phyloP scores from a whole-genome alignment of 2,888 invertebrate species.

The Anthoptus insignis region DNA sequence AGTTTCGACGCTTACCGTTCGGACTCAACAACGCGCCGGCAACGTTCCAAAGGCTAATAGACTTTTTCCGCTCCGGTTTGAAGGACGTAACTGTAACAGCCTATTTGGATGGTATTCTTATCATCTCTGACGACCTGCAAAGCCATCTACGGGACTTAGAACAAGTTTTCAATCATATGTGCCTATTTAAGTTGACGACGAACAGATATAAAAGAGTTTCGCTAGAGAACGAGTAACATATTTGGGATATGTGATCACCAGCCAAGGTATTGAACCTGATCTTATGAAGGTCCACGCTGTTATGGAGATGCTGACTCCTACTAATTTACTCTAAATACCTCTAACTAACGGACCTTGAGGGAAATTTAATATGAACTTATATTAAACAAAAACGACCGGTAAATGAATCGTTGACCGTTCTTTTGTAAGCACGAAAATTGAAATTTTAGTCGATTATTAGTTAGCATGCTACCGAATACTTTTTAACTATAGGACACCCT shows the following conservation, averaged over 20 bases:
- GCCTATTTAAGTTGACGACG: not conserved
- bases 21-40: conserved; percentile 52
- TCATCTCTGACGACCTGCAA: conserved; percentile 47
- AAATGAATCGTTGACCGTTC: no score
- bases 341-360: no score
- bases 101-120: conserved; percentile 53
- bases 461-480: no score
- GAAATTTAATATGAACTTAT: no score
- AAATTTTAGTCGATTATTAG: no score
- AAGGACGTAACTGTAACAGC: conserved; percentile 43
- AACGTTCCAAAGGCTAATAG: conserved; percentile 54
- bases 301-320: not conserved
- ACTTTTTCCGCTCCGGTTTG: conserved; percentile 17
- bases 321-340: no score
- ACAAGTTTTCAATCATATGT: not conserved
- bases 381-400: no score
- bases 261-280: no score
- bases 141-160: conserved; percentile 53
- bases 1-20: conserved; percentile 41
- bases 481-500: no score
- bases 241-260: not conserved
- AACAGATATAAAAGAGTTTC: not conserved
- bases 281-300: no score
- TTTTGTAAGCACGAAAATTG: no score
- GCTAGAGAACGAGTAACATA: not conserved